These are phyloP conservation scores for Psittacara wagleri DNA, from an alignment of 2,113 vertebrate species.

Conservation along the genomic window DNA sequence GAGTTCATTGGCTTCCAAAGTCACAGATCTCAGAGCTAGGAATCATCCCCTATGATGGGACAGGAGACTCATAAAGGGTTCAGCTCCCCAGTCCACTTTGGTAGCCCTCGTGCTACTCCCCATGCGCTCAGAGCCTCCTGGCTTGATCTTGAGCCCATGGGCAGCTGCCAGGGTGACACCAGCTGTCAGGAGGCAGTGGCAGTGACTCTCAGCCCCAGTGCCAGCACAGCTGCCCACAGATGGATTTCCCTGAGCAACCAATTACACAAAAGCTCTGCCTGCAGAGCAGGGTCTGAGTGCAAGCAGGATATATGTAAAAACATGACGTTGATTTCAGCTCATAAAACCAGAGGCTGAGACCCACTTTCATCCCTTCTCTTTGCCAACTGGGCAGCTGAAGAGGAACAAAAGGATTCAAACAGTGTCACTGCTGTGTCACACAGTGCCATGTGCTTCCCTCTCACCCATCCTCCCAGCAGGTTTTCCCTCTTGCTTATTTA, in stretches of 20 bases:
- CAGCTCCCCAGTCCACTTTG: not conserved
- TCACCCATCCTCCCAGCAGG: not conserved
- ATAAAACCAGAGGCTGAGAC: not conserved
- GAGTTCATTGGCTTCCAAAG: not conserved
- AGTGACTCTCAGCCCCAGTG: not conserved
- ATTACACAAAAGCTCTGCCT: not conserved
- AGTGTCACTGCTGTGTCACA: not conserved
- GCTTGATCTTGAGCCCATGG: rapidly evolving
- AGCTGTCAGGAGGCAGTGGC: not conserved
- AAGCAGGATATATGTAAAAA: not conserved
- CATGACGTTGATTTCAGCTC: rapidly evolving
- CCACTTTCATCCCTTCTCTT: not conserved
- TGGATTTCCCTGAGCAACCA: not conserved
- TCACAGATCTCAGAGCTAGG: not conserved
- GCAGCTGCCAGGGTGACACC: rapidly evolving
- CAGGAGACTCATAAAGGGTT: not conserved
- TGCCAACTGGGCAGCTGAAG: not conserved
- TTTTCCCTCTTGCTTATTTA: not conserved
- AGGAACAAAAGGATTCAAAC: not conserved
- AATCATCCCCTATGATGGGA: not conserved
- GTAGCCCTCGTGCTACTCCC: rapidly evolving
- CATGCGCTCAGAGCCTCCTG: not conserved
- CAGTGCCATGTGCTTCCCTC: not conserved
- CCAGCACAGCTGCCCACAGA: not conserved
- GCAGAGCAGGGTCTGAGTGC: not conserved